Conservation (phyloP, 2,113 vertebrate species). For the Charadrius vociferus region DNA sequence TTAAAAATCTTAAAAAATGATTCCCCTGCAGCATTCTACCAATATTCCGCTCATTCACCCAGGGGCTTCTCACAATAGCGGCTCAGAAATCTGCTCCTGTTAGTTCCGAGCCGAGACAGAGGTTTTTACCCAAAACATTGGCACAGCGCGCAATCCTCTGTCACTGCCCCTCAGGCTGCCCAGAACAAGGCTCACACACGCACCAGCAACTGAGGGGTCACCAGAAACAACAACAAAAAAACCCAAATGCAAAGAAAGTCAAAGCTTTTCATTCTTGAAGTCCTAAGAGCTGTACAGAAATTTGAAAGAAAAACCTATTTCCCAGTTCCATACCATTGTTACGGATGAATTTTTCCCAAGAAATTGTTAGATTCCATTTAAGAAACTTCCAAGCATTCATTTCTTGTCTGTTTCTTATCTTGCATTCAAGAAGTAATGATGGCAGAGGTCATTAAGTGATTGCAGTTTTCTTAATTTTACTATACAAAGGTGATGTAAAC, state of each 20-base stretch:
- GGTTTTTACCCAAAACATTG: constrained; percentile 16
- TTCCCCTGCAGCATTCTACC: neutral
- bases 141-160: neutral
- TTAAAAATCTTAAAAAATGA: neutral
- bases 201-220: neutral
- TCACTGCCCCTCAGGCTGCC: neutral
- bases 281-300: neutral
- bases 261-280: neutral
- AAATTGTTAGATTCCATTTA: neutral
- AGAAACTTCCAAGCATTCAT: neutral
- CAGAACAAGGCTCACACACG: neutral
- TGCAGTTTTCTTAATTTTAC: neutral
- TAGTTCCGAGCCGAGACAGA: neutral
- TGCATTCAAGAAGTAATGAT: neutral
- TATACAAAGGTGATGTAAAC: neutral
- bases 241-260: neutral
- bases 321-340: neutral
- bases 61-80: neutral
- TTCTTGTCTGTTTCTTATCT: fast-evolving
- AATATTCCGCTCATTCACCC: neutral
- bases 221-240: neutral
- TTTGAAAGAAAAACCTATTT: neutral
- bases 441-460: neutral
- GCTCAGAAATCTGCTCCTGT: neutral
- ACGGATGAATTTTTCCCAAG: neutral